Evolutionary conservation across 1,140 invertebrate species (phyloP), one percentile per base, ranked within the genome.

Genomic region (Ceratina calcarata): DNA sequence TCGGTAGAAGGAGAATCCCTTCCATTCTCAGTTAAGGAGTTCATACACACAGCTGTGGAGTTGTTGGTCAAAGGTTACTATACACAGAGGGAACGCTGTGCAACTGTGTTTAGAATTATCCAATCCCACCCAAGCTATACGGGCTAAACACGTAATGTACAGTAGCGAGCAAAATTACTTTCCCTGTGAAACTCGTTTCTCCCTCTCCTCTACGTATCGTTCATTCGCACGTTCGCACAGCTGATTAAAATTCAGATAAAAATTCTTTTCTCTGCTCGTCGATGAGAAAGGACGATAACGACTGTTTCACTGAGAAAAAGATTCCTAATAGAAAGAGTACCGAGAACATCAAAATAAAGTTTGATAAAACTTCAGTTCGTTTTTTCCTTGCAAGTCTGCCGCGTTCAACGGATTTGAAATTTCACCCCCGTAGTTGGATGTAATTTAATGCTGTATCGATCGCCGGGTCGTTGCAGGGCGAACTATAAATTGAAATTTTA

Each of bases 51-150:
- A 45, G 81, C 81, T 86, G 84, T 62, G 70, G 58, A 85, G 67
- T 83, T 45, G 37, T 10, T 84, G 89, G 84, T 88, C 88, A 91
- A 88, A 90, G 89, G 89, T 89, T 86, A 87, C 81, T 76, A 78
- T 64, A 86, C 73, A 83, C 22, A 66, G 67, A 85, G 49, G 62
- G 58, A 45, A 45, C 37, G 37, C 37, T 75, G 84, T 79, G 76
- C 69, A 85, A 84, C 83, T 86, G 83, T 89, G 86, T 89, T 90
- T 89, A 88, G 87, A 90, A 90, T 90, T 89, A 90, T 87, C 80
- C 89, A 88, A 89, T 89, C 83, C 85, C 84, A 77, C 45, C 71
- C 57, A 80, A 37, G 65, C 77, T 85, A 69, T 51, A 74, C 78
- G 78, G 60, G 60, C 80, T 61, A 69, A 85, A 85, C 65, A 76